Base-by-base conservation (phyloP, 2,888 invertebrate species). In the Flexamia atlantica region DNA sequence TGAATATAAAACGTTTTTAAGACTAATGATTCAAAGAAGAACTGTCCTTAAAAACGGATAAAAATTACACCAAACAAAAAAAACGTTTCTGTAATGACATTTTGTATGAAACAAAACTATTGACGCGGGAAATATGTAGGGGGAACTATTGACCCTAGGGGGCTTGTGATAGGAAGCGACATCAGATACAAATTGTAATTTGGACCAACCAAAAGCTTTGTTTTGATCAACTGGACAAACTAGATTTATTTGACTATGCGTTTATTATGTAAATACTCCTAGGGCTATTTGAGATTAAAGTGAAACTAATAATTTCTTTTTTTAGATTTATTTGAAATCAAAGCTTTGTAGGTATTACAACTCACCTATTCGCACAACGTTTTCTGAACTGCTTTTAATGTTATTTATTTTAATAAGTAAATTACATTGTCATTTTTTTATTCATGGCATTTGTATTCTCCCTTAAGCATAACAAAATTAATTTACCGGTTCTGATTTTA, bases 131-230 rank as follows among this genome's bases (percentile, higher is more conserved):
- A 40, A 5, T 12, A 40, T 40, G 40, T 40, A 40, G 12, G 46
- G 7, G 57, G 2, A 57, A 57, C 57, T 57, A 57, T 23, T 23
- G 57, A 46, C 23, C 20, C 57, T 2, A 10, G 57, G 23, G 57
- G 4, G 3, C 57, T 2, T 23, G 23, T 3, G 23, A n/a, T 23
- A n/a, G 20, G 20, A 57, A 23, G 23, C 3, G 17, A 46, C 46
- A 9, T 3, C 53, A 2, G 14, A 46, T 53, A 23, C 53, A 23
- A 20, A 50, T 14, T 23, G 1, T 53, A 53, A 53, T 53, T 64
- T 14, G 64, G 14, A 64, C 30, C 1, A 64, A 64, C 64, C 64
- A 64, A 64, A 53, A 28, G 64, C 64, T 28, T 64, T 64, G 64
- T 64, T 64, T 64, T 53, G 23, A 53, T 53, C 53, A 30, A 28